Conservation (phyloP, 2,797 vertebrate genomes). For the Lemur catta region DNA sequence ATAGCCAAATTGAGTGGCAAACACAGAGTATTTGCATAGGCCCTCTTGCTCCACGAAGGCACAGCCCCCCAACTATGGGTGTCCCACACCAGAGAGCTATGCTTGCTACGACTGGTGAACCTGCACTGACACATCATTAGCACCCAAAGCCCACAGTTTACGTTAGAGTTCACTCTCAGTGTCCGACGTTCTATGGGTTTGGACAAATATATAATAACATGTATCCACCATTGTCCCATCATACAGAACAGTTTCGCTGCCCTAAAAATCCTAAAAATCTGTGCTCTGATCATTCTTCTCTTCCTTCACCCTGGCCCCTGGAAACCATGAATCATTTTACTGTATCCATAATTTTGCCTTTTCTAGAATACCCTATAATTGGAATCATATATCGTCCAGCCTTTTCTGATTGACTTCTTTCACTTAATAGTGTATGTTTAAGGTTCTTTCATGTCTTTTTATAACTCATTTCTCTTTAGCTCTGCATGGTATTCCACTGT, state of each 20-base stretch:
- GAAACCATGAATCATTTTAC: background rate
- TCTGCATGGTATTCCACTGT: background rate
- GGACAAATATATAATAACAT: too few relatives aligned
- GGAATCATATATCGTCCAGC: background rate
- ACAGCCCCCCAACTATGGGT: background rate
- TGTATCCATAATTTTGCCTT: background rate
- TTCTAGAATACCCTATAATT: background rate
- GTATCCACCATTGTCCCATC: background rate
- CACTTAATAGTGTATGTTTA: background rate
- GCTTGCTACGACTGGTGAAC: fast-evolving
- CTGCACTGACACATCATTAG: too few relatives aligned
- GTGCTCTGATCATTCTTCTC: background rate
- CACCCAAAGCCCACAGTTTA: background rate
- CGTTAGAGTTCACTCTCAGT: too few relatives aligned
- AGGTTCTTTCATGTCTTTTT: background rate
- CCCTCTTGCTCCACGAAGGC: background rate
- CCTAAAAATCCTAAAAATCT: background rate
- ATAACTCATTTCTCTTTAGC: background rate
- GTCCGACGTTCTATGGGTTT: background rate
- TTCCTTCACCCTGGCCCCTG: background rate
- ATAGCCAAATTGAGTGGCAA: background rate
- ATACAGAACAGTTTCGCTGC: background rate
- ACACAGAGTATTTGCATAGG: background rate
- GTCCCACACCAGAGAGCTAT: background rate
- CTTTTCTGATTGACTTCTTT: background rate